phyloP scores from a whole-genome alignment of 1,140 invertebrate species.

The Venturia canescens region DNA sequence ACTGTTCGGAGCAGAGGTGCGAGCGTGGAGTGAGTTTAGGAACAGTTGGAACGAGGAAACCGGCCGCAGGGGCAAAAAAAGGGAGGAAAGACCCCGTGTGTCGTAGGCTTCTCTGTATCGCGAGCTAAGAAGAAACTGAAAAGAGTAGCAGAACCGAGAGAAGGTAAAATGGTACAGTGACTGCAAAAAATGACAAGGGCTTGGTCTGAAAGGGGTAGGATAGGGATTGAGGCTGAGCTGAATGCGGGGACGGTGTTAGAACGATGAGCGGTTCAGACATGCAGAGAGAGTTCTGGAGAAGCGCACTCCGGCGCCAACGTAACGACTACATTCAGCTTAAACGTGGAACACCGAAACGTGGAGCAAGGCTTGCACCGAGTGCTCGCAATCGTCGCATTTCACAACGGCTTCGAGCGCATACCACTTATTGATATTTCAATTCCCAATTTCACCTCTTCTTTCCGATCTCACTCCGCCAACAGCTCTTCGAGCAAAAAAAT shows the following conservation, averaged over 20 bases:
- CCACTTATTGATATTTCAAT: conserved; percentile 63
- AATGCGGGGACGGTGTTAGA: not conserved
- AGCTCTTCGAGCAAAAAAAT: too few relatives aligned
- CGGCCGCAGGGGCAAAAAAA: not conserved
- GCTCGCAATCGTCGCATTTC: conserved; percentile 56
- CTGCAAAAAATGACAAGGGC: conserved; percentile 26
- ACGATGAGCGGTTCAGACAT: not conserved
- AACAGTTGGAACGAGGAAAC: not conserved
- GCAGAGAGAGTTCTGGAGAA: conserved; percentile 9
- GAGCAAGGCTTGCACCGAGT: conserved; percentile 36
- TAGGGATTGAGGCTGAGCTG: not conserved
- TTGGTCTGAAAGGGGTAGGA: not conserved
- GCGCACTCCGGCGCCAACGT: conserved; percentile 44
- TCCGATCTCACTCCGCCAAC: not conserved
- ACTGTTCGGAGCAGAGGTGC: conserved; percentile 58
- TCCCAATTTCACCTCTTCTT: conserved; percentile 9
- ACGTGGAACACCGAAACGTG: not conserved
- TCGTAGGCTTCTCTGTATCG: not conserved
- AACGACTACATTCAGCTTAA: conserved; percentile 63
- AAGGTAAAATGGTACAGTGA: conserved; percentile 27
- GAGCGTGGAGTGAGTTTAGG: conserved; percentile 47
- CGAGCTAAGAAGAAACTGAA: conserved; percentile 15
- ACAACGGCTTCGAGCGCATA: conserved; percentile 52
- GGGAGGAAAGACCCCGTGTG: not conserved
- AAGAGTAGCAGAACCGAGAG: not conserved